phyloP scores from a whole-genome alignment of 35 echinoderm and acorn worm species.

The Anneissia japonica region DNA sequence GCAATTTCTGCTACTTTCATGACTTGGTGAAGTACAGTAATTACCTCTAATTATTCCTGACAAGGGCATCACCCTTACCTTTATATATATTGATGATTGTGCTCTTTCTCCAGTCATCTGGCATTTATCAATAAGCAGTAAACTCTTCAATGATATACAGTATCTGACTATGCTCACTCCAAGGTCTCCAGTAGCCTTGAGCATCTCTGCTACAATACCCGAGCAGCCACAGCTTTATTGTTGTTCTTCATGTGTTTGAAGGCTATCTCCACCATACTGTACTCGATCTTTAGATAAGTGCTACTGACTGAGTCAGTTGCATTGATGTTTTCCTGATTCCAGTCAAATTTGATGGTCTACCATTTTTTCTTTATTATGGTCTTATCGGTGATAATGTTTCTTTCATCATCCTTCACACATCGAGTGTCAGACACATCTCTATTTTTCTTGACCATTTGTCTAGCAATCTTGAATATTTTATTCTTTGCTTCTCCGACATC shows the following conservation, averaged over 20 bases:
- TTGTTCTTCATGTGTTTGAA: neutral
- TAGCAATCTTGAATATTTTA: neutral
- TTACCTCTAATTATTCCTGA: too few species aligned
- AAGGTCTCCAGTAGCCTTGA: neutral
- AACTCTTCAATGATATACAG: too few species aligned
- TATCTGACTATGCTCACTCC: too few species aligned
- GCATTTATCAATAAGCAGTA: too few species aligned
- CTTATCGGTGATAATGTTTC: neutral
- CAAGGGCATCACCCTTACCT: too few species aligned
- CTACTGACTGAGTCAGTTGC: neutral
- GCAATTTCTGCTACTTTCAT: too few species aligned
- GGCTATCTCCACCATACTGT: neutral
- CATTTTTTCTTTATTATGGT: neutral
- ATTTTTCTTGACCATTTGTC: neutral
- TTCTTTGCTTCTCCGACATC: neutral
- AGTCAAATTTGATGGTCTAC: neutral
- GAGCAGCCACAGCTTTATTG: neutral
- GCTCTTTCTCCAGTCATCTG: too few species aligned
- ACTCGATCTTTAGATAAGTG: neutral
- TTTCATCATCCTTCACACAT: conserved; percentile 12
- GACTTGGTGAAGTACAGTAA: too few species aligned
- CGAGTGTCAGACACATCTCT: neutral
- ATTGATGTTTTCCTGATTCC: neutral
- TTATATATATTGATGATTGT: too few species aligned
- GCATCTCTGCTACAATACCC: neutral